Evolutionary conservation across 2,888 invertebrate species (phyloP).

Genomic region (Tanytarsus gracilentus): DNA sequence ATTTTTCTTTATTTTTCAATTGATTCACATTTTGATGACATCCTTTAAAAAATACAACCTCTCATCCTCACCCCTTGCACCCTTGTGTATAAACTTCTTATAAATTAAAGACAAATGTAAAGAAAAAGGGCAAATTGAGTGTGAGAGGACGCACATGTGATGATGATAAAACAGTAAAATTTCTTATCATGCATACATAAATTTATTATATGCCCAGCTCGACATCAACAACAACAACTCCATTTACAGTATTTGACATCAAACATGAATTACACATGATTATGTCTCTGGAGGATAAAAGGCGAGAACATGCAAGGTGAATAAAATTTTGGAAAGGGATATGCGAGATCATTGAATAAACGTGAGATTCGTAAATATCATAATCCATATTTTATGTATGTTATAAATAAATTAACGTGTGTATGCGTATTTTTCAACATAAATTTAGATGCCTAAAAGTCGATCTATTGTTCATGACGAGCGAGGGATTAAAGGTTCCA

Average conservation of each 20-base stretch:
- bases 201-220: background rate
- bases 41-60: too few relatives aligned
- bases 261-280: conserved; percentile 15
- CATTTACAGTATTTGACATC: conserved; percentile 12
- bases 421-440: background rate
- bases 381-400: conserved; percentile 11
- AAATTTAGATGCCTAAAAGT: background rate
- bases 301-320: background rate
- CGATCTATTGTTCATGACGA: background rate
- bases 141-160: too few relatives aligned
- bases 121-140: too few relatives aligned
- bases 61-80: too few relatives aligned
- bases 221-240: conserved; percentile 8
- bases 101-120: too few relatives aligned
- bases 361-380: background rate
- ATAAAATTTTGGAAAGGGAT: background rate
- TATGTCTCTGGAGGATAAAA: background rate
- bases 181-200: conserved; percentile 19
- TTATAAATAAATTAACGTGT: conserved; percentile 2
- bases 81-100: too few relatives aligned
- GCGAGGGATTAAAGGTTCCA: background rate
- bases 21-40: too few relatives aligned
- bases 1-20: conserved; percentile 18
- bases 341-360: background rate
- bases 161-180: too few relatives aligned